Base-by-base conservation (phyloP, 2,797 vertebrate genomes). In the Eremophila alpestris region DNA sequence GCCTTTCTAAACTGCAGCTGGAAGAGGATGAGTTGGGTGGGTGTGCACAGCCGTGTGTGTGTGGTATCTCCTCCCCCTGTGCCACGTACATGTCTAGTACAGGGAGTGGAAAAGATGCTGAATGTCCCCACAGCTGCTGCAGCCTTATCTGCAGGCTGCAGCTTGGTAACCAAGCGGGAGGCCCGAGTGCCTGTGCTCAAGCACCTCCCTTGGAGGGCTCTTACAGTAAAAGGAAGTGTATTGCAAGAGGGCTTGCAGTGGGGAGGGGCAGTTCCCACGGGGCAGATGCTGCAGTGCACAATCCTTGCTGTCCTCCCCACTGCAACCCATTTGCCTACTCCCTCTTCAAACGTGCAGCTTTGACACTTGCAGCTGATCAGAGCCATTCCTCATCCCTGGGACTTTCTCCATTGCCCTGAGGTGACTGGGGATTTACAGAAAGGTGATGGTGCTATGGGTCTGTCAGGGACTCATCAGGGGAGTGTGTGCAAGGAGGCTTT, bases 111-210 rank as follows among this genome's bases (percentile, higher is more conserved):
- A 82, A 84, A 94, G 88, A 60, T 51, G 86, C 60, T 77, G 59
- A 63, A 67, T 51, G 83, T 87, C 81, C 74, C 67, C 62, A 69
- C 83, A 70, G 86, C 93, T 93, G 76, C 87, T 91, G 78, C 90
- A 80, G 81, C 60, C 90, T 95, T 97, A 95, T 95, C 96, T 95
- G 68, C 83, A 68, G 56, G 71, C 86, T 95, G 95, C 96, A 97
- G 95, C 92, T 95, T 87, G 64, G 81, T 90, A n/a, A 77, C 75
- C 0, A 27, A 67, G 80, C 34, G 0, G 4, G 59, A 76, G 89
- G 71, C 71, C 62, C 2, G 1, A 71, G 83, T 52, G 87, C 34
- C 43, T 30, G n/a, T 45, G 79, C 58, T 90, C 70, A 63, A 78
- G 87, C 93, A 76, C 94, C 94, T 90, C 94, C 88, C 80, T 91